Conservation (phyloP, 2,888 invertebrate genomes). For the Amblyteles armatorius region DNA sequence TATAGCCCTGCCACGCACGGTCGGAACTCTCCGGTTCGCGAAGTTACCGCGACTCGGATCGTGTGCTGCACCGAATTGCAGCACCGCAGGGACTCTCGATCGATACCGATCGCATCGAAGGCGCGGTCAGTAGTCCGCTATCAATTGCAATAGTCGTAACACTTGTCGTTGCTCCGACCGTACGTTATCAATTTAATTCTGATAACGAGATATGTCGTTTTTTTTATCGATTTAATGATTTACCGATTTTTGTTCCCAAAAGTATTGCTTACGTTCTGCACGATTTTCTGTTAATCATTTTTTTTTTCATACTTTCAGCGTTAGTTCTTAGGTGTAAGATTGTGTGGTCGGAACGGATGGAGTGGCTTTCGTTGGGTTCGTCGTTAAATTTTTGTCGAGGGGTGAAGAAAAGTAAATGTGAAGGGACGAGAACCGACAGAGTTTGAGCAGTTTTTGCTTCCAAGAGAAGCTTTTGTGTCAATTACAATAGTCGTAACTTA, state of each 20-base stretch:
- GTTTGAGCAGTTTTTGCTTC: not conserved
- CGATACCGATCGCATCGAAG: conserved; percentile 16
- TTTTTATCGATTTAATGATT: not conserved
- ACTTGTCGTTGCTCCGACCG: conserved; percentile 43
- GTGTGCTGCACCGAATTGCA: conserved; percentile 41
- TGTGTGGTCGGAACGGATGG: not conserved
- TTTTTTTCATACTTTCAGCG: conserved; percentile 3
- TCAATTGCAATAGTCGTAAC: conserved; percentile 47
- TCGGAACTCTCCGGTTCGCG: not conserved
- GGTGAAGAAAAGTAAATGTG: not conserved
- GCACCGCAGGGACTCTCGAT: not conserved
- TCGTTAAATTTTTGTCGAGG: not conserved
- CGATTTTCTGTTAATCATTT: conserved; percentile 2
- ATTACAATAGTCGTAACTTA: conserved; percentile 41
- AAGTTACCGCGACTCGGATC: conserved; percentile 23
- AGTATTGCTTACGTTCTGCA: conserved; percentile 55
- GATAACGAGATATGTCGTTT: conserved; percentile 7
- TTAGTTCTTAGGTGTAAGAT: not conserved
- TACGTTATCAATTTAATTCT: conserved; percentile 14
- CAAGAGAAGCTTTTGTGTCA: conserved; percentile 1
- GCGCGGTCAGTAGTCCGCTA: conserved; percentile 34
- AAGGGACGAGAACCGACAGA: not conserved
- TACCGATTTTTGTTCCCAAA: conserved; percentile 53
- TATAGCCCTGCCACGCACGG: conserved; percentile 68
- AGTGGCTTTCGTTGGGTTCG: conserved; percentile 32